These are phyloP conservation scores for Camptogramma bilineatum DNA, from an alignment of 2,888 invertebrate species.

Conservation along the genomic window DNA sequence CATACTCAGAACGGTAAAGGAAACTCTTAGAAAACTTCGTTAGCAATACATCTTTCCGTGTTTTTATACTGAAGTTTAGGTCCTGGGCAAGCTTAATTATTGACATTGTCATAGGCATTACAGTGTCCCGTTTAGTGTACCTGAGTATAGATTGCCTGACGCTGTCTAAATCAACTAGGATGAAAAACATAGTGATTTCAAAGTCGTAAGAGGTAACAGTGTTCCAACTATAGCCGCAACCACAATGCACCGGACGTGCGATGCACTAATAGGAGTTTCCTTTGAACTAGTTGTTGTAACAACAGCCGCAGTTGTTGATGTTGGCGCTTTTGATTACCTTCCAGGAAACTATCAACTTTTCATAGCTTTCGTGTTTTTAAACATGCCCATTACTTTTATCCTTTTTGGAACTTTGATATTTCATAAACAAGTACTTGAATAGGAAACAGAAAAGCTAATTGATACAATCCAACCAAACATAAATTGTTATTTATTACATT, in stretches of 20 bases:
- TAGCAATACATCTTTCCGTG: background rate
- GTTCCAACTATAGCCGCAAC: slow-evolving; percentile 63
- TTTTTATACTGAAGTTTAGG: background rate
- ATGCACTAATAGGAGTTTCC: slow-evolving; percentile 76
- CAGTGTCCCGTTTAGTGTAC: background rate
- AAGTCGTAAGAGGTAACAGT: slow-evolving; percentile 31
- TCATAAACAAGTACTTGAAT: slow-evolving; percentile 6
- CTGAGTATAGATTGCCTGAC: background rate
- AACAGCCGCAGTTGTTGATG: slow-evolving; percentile 61
- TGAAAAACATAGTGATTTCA: background rate
- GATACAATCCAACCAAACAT: background rate
- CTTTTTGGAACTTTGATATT: slow-evolving; percentile 13
- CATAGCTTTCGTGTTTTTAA: slow-evolving; percentile 29
- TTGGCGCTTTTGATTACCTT: slow-evolving; percentile 53
- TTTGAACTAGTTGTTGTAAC: slow-evolving; percentile 73
- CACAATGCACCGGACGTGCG: slow-evolving; percentile 71
- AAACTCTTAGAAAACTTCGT: background rate
- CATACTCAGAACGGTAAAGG: background rate
- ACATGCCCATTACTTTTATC: slow-evolving; percentile 10
- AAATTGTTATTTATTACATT: background rate
- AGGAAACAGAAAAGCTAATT: background rate
- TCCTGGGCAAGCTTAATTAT: background rate
- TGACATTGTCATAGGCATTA: background rate
- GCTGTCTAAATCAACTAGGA: background rate
- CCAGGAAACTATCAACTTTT: slow-evolving; percentile 59